Conservation (phyloP, 1,140 invertebrate genomes). For the Hypothenemus hampei region DNA sequence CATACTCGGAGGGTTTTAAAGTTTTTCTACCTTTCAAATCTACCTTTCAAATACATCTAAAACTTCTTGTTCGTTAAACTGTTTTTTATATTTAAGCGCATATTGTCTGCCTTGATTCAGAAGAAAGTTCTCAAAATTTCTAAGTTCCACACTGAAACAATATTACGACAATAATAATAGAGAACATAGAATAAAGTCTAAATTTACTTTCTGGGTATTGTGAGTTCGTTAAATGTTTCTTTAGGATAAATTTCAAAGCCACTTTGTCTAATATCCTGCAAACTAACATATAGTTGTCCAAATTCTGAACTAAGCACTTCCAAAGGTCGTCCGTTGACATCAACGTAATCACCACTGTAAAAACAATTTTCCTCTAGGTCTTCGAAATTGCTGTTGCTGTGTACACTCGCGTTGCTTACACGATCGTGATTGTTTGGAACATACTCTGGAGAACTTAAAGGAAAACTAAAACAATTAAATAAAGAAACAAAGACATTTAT, state of each 20-base stretch:
- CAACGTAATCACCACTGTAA: slow-evolving; percentile 16
- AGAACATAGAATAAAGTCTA: slow-evolving; percentile 3
- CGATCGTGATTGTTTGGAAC: neutral
- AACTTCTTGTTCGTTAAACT: slow-evolving; percentile 24
- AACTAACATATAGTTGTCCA: slow-evolving; percentile 23
- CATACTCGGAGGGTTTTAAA: no score
- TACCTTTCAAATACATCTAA: slow-evolving; percentile 29
- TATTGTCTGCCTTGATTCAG: slow-evolving; percentile 23
- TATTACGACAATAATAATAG: neutral
- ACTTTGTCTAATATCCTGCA: slow-evolving; percentile 25
- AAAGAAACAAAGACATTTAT: neutral
- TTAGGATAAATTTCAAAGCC: slow-evolving; percentile 31
- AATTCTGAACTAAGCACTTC: slow-evolving; percentile 17
- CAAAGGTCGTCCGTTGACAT: slow-evolving; percentile 22
- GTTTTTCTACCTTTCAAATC: no score
- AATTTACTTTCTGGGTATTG: slow-evolving; percentile 21
- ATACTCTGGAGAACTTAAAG: neutral
- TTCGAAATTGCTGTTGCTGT: neutral
- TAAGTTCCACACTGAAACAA: slow-evolving; percentile 9
- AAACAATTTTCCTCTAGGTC: slow-evolving; percentile 14
- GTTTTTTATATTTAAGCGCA: slow-evolving; percentile 17
- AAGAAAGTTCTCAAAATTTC: slow-evolving; percentile 20
- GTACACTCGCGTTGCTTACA: neutral
- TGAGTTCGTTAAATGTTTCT: slow-evolving; percentile 13
- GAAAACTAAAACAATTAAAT: neutral